Evolutionary conservation across 2,888 invertebrate species (phyloP), one percentile per base, ranked within the genome.

Genomic region (Pocota personata): DNA sequence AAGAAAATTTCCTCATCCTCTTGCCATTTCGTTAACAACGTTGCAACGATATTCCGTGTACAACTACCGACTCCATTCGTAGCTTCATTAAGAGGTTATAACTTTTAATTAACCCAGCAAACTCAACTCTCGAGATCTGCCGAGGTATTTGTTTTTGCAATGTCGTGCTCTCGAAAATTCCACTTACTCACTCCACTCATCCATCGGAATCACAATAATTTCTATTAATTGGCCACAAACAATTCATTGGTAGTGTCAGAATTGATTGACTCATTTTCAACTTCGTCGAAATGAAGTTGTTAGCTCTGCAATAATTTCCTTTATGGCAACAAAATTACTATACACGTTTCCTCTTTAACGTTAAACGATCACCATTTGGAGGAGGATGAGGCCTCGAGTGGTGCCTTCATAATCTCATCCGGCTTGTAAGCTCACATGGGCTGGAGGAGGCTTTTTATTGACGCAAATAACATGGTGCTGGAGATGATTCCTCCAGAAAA

Each of bases 211-310:
- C 62, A 64, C 69, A 83, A 78, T 78, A 48, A 79, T 79, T 79
- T 62, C 73, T 73, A 79, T 79, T 79, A 79, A 83, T 83, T 83
- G 83, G 72, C 46, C 35, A 10, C 79, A 79, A 73, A 75, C 79
- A 78, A 79, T 83, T 64, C 78, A 73, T 79, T 62, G 67, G 40
- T 62, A 24, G 78, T 83, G 77, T 72, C 78, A 57, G 55, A 27
- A 78, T 78, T 83, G 82, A 83, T 83, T 83, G 72, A 83, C 66
- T 83, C 82, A 78, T 83, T 83, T 83, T 83, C 72, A 55, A 67
- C 62, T 76, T 48, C 24, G 8, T 57, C 69, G 21, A 50, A 66
- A 83, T 83, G 58, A 83, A 83, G 82, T 78, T 73, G 78, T 83
- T 73, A 48, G 52, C 37, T 24, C 19, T 16, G 16, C 21, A 67